These are phyloP conservation scores for Drosophila diplacantha DNA, from an alignment of 2,888 invertebrate genomes.

Conservation along the genomic window DNA sequence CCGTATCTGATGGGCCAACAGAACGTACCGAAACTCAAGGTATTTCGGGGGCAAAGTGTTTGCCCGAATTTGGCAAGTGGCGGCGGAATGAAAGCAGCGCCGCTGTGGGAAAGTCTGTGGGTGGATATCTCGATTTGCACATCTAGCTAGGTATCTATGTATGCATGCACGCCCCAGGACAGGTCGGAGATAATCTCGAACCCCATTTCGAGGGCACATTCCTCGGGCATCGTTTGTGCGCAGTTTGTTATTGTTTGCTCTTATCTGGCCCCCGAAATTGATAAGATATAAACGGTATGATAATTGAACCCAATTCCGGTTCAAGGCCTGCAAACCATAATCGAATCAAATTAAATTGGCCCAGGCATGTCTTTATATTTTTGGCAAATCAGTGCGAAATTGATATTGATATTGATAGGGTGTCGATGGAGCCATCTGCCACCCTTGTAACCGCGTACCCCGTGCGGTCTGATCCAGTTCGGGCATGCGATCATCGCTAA, in stretches of 20 bases:
- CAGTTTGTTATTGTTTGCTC: conserved; percentile 26
- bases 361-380: conserved; percentile 14
- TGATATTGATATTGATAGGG: conserved; percentile 32
- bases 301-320: conserved; percentile 58
- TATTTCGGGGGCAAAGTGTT: conserved; percentile 36
- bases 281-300: conserved; percentile 24
- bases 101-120: conserved; percentile 20
- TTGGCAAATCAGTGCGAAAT: conserved; percentile 31
- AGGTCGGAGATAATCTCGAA: conserved; percentile 23
- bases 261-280: conserved; percentile 23
- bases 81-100: conserved; percentile 17
- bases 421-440: conserved; percentile 7
- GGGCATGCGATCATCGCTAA: conserved; percentile 26
- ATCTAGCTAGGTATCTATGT: background rate
- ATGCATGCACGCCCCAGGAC: background rate
- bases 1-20: conserved; percentile 30
- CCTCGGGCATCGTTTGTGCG: conserved; percentile 15
- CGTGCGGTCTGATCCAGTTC: background rate
- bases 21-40: conserved; percentile 19
- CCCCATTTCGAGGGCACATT: conserved; percentile 13
- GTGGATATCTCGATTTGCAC: conserved; percentile 3
- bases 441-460: conserved; percentile 4
- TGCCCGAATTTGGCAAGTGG: conserved; percentile 31
- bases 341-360: conserved; percentile 39
- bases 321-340: conserved; percentile 54